Conservation (phyloP, 2,113 vertebrate species). For the Barbus barbus region DNA sequence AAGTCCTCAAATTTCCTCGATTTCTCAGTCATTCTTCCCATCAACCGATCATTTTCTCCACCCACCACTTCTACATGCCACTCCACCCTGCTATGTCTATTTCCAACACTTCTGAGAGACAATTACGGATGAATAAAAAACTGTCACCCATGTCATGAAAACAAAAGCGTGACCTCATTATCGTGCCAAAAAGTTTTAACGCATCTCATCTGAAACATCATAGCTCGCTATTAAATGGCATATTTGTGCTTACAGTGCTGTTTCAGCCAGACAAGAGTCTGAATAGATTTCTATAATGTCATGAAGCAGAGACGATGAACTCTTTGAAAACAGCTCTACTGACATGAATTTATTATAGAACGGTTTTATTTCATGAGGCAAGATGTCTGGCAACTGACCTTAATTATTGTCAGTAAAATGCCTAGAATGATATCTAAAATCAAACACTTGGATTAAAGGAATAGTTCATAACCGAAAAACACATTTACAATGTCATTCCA, state of each 20-base stretch:
- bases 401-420: neutral
- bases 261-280: conserved; percentile 3
- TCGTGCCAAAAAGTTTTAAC: conserved; percentile 67
- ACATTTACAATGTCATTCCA: neutral
- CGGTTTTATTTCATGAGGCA: neutral
- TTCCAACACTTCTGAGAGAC: conserved; percentile 66
- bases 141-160: conserved; percentile 66
- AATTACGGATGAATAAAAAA: conserved; percentile 77
- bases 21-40: conserved; percentile 59
- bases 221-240: conserved; percentile 48
- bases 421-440: neutral
- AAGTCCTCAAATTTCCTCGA: conserved; percentile 48
- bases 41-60: conserved; percentile 63
- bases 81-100: conserved; percentile 61
- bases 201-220: conserved; percentile 64
- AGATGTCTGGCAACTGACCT: conserved; percentile 31
- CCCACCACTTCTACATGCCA: conserved; percentile 58
- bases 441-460: conserved; percentile 5
- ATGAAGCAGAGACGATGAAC: conserved; percentile 12
- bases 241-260: neutral
- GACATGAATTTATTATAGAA: neutral
- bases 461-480: neutral
- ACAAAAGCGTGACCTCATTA: conserved; percentile 67
- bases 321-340: conserved; percentile 9
- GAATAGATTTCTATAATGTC: conserved; percentile 23